These are phyloP conservation scores for Sapayoa aenigma DNA, from an alignment of 2,113 vertebrate genomes.

Conservation along the genomic window DNA sequence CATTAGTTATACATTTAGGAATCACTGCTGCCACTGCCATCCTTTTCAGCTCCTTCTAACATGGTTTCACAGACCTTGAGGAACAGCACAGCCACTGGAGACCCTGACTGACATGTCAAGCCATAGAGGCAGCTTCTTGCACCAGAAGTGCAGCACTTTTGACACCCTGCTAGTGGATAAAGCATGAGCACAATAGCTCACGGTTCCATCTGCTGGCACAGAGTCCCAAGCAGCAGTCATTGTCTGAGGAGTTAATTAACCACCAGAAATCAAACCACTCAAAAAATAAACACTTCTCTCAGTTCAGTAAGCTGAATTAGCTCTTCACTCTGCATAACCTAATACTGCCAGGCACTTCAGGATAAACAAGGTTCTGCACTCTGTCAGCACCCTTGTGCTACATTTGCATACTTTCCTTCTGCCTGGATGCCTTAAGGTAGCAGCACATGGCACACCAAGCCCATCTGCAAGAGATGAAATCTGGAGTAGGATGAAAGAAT, in stretches of 20 bases:
- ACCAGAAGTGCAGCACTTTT: neutral
- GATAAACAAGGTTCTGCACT: neutral
- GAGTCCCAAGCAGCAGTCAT: neutral
- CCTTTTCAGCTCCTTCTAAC: neutral
- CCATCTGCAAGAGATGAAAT: neutral
- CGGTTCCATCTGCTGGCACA: neutral
- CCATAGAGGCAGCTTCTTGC: rapidly evolving
- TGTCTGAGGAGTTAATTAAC: neutral
- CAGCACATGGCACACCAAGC: rapidly evolving
- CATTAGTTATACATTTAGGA: rapidly evolving
- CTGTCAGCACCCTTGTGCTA: neutral
- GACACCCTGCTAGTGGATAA: neutral
- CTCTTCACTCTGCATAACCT: neutral
- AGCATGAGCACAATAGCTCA: rapidly evolving
- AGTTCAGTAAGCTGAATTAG: neutral
- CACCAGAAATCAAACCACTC: neutral
- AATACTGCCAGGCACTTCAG: no score
- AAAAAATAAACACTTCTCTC: neutral
- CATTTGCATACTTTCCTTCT: rapidly evolving
- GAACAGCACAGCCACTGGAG: neutral
- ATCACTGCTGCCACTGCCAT: neutral
- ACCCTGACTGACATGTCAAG: neutral
- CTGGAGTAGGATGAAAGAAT: neutral
- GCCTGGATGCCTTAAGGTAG: neutral
- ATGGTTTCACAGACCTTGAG: rapidly evolving